Evolutionary conservation across 2,888 invertebrate species (phyloP).

Genomic region (Sturmia bella): DNA sequence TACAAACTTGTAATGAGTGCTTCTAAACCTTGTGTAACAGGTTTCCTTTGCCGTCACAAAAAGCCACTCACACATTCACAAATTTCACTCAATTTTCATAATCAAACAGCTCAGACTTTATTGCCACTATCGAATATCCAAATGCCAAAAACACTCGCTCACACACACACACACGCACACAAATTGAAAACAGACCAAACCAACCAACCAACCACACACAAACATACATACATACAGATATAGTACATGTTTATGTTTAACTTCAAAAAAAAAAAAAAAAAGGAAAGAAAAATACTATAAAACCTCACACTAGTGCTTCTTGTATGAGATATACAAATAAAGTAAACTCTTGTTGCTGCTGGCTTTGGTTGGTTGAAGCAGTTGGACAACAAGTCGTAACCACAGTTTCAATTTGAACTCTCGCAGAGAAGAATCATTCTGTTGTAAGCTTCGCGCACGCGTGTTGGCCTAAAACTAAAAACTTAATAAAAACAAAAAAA

Average conservation of each 20-base stretch:
- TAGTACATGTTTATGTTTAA: too few species aligned
- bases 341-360: constrained; percentile 52
- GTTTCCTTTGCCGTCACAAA: constrained; percentile 54
- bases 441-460: constrained; percentile 58
- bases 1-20: constrained; percentile 66
- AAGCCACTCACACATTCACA: constrained; percentile 40
- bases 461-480: constrained; percentile 41
- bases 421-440: constrained; percentile 79
- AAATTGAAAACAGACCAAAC: constrained; percentile 66
- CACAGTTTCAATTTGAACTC: constrained; percentile 79
- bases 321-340: constrained; percentile 57
- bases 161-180: too few species aligned
- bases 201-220: constrained; percentile 47
- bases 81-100: constrained; percentile 61
- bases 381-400: constrained; percentile 66
- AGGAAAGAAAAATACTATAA: constrained; percentile 49
- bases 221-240: constrained; percentile 7
- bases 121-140: constrained; percentile 65
- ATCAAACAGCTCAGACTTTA: constrained; percentile 56
- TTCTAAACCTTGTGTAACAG: constrained; percentile 75
- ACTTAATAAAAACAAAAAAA: too few species aligned
- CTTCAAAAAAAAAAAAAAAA: constrained; percentile 36
- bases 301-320: constrained; percentile 55
- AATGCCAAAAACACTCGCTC: constrained; percentile 71
- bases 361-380: constrained; percentile 58